A percentile compares a stretch with the other conserved stretches of the same genome.
phyloP scores from a whole-genome alignment of 2,797 vertebrate species.

The Myioborus melanocephalus region DNA sequence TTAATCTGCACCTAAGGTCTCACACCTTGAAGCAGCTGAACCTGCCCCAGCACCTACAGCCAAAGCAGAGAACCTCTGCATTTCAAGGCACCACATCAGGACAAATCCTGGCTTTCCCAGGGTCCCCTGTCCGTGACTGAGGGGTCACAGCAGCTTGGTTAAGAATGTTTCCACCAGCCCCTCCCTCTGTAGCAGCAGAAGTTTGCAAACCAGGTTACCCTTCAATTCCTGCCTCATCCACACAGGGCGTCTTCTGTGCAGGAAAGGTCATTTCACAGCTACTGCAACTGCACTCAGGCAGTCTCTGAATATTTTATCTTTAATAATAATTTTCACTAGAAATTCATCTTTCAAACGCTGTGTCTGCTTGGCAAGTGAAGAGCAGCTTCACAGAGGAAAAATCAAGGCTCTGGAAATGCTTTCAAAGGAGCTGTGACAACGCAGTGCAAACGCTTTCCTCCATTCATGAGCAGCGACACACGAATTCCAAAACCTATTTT shows the following conservation, averaged over 20 bases:
- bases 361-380: not conserved
- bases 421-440: slow-evolving; percentile 35
- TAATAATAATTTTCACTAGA: slow-evolving; percentile 5
- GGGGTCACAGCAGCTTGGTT: not conserved
- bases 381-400: slow-evolving; percentile 30
- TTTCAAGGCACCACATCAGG: not conserved
- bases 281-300: not conserved
- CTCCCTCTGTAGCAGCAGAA: not conserved
- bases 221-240: not conserved
- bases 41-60: not conserved
- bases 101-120: not conserved
- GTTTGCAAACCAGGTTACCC: not conserved
- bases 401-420: slow-evolving; percentile 21
- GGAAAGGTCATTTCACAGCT: slow-evolving; percentile 23
- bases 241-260: not conserved
- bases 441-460: not conserved
- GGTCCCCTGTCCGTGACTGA: not conserved
- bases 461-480: not conserved
- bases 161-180: not conserved
- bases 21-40: rapidly evolving
- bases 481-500: slow-evolving; percentile 8
- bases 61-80: not conserved
- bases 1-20: not conserved
- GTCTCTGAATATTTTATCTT: slow-evolving; percentile 10
- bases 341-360: not conserved